phyloP scores from a whole-genome alignment of 2,888 invertebrate species.

The Melanostoma scalare region DNA sequence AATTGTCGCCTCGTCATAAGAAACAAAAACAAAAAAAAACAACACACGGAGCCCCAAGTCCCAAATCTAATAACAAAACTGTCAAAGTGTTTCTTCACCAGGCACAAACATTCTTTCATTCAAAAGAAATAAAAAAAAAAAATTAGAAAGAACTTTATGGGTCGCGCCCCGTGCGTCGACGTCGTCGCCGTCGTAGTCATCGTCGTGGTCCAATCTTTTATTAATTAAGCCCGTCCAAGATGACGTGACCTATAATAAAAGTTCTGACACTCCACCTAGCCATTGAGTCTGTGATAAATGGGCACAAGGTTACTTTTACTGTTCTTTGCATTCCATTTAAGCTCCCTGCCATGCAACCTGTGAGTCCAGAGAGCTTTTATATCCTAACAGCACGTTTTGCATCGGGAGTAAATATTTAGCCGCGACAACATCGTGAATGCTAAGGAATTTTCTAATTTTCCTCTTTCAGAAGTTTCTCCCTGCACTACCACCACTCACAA shows the following conservation, averaged over 20 bases:
- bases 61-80: constrained; percentile 65
- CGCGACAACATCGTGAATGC: constrained; percentile 29
- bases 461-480: constrained; percentile 22
- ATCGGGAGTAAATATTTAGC: constrained; percentile 40
- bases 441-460: constrained; percentile 53
- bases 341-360: constrained; percentile 54
- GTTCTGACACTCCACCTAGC: constrained; percentile 56
- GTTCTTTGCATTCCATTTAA: constrained; percentile 35
- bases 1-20: neutral
- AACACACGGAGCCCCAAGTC: constrained; percentile 1
- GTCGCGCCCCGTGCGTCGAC: neutral
- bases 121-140: neutral
- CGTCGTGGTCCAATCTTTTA: constrained; percentile 50
- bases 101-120: constrained; percentile 9
- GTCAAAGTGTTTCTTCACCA: constrained; percentile 53
- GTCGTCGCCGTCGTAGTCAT: neutral
- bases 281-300: constrained; percentile 55
- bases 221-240: constrained; percentile 63
- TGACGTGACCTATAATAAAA: constrained; percentile 70
- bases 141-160: constrained; percentile 12
- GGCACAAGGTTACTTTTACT: constrained; percentile 35
- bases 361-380: constrained; percentile 2
- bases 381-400: constrained; percentile 42
- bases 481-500: neutral
- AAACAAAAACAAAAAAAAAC: no score